Evolutionary conservation across 2,113 vertebrate genomes (phyloP), one percentile per base, ranked within the genome.

Genomic region (Xiphophorus couchianus): DNA sequence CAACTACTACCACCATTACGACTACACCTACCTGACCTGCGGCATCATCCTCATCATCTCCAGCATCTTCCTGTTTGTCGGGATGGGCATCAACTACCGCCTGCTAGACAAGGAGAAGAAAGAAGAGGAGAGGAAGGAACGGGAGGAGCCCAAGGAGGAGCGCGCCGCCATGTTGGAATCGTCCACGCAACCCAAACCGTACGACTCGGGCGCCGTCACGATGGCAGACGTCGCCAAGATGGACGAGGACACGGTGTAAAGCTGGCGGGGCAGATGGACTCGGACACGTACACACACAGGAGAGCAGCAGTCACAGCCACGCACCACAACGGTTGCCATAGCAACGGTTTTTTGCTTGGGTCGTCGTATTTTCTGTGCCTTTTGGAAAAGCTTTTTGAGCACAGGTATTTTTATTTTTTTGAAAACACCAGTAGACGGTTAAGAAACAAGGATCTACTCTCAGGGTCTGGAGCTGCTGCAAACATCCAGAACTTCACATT

Each of bases 41-140:
- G 97, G 97, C 0, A 1, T 95, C 71, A 91, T 99, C 91, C 94
- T 99, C 60, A 88, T 98, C 0, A 0, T 97, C 0, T 67, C 96
- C 0, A 96, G 97, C 15, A 17, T 97, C 74, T 93, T 97, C 85
- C 96, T 99, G 73, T 97, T 99, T 37, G 90, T 96, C 0, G 97
- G 96, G 25, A 99, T 99, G 97, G 96, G 96, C 75, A 94, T 98
- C 90, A 98, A 99, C 91, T 99, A 99, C 76, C 94, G n/a, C 2
- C 86, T 99, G 75, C 10, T 96, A 86, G 96, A 93, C 0, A 93
- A 84, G 66, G 97, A 99, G 86, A 94, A 84, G 87, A 94, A 95
- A 72, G 93, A 87, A 0, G 90, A 94, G 79, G 93, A 94, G 82
- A 91, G 74, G 70, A 87, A 66, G 0, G 91, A 78, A 77, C 90